Base-by-base conservation (phyloP, 2,113 vertebrate genomes). In the Stomatorhinus ivindoensis region DNA sequence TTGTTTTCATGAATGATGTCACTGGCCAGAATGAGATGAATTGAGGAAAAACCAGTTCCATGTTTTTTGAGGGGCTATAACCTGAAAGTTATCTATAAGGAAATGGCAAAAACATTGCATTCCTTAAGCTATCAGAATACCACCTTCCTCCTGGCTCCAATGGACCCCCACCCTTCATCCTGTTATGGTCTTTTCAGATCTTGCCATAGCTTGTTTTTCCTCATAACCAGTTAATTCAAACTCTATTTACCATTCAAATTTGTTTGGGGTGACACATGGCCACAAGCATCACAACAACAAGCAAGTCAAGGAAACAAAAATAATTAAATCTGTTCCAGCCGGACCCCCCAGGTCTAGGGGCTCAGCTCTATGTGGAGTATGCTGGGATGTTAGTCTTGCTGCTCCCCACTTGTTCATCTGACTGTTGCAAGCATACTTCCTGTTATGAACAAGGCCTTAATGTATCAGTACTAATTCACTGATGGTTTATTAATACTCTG, bases 281-380 rank as follows among this genome's bases (percentile, higher is more conserved):
- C 85, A 17, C 27, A 89, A 88, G 61, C 89, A 69, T 39, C 85
- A 69, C 87, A 89, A 50, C 83, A 84, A 8, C 88, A 88, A 55
- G 85, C 89, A 88, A 88, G 90, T 93, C 92, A 90, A 88, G 55
- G 4, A 27, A 89, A 86, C 89, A 31, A 39, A 53, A 91, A 89
- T 91, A 90, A 92, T 87, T 88, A 46, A 31, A 88, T 90, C 83
- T 90, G 88, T 90, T 55, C 39, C 89, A 42, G 89, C 87, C 91
- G 48, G 89, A 88, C 89, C 83, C 47, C 1, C 9, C 50, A 58
- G 85, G 39, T 44, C 88, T 61, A 84, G 86, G 91, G 88, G 89
- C 51, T 24, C 53, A 21, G 53, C 53, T 55, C 46, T 50, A 48
- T 65, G 88, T 80, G 39, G 47, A 15, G 31, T 35, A 7, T 35